Evolutionary conservation across 2,888 invertebrate species (phyloP), one percentile per base, ranked within the genome.

Genomic region (Drymonia ruficornis): DNA sequence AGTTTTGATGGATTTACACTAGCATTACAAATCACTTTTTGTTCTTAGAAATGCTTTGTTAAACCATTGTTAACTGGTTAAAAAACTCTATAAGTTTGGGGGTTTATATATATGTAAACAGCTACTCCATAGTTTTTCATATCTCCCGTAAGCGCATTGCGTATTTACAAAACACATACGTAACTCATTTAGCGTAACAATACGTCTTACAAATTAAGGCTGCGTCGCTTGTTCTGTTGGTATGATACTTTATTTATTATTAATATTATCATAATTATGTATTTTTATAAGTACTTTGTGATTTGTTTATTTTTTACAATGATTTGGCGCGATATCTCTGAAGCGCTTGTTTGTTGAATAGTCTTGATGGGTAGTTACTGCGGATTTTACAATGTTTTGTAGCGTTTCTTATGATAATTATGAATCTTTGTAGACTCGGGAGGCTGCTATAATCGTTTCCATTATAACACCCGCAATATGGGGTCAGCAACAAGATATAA

Each of bases 271-370:
- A 65, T 57, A 58, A 65, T 69, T 69, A 67, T 76, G 67, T 75
- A 65, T 64, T 68, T 73, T 68, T 76, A 65, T 69, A 68, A 74
- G 66, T 71, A 60, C 60, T 77, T 75, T 77, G 74, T 76, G 74
- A 76, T 74, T 68, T 55, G 55, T 72, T 60, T 55, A 61, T 61
- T 63, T 64, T 68, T 72, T 72, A 65, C 68, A 65, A 65, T 74
- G 58, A 66, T 70, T 63, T 68, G 60, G 61, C 59, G 58, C 61
- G 29, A 46, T 2, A 8, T 8, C 15, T 16, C 12, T 70, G 44
- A 47, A 60, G 60, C 34, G 55, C 64, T 62, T 61, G 56, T 67
- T 65, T 61, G 56, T 60, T 66, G 64, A 11, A 7, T 56, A 44
- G 70, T 70, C 67, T 72, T 72, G 70, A 52, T 72, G 70, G 56